phyloP scores from a whole-genome alignment of 2,113 vertebrate species.

The Megaptera novaeangliae region DNA sequence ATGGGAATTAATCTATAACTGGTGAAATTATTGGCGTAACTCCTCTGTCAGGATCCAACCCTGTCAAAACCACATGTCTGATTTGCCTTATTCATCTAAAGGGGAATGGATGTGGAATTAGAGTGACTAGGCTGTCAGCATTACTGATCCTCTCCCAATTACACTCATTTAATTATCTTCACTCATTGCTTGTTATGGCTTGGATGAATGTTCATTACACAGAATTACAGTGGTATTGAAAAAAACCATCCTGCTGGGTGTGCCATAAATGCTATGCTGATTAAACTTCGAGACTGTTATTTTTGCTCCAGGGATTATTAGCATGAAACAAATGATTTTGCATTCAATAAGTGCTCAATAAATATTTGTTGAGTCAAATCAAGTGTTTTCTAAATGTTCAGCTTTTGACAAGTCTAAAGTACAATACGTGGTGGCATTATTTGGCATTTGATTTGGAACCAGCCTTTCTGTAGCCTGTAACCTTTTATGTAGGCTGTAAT shows the following conservation, averaged over 20 bases:
- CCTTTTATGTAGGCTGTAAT: slow-evolving; percentile 51
- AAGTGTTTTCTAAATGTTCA: not conserved
- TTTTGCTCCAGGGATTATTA: slow-evolving; percentile 39
- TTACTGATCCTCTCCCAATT: not conserved
- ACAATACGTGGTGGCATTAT: not conserved
- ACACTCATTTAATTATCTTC: not conserved
- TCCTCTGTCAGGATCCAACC: not conserved
- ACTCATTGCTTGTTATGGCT: not conserved
- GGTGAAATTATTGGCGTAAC: not conserved
- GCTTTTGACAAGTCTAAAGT: not conserved
- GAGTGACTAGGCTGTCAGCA: not conserved
- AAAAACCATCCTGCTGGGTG: not conserved
- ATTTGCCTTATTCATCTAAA: not conserved
- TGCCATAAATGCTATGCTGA: not conserved
- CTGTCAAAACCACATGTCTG: not conserved
- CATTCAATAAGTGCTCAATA: not conserved
- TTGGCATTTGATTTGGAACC: slow-evolving; percentile 5
- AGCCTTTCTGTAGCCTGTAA: not conserved
- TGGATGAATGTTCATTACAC: not conserved
- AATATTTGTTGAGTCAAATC: slow-evolving; percentile 32
- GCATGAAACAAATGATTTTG: slow-evolving; percentile 20
- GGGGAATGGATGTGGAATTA: not conserved
- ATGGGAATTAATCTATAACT: not conserved
- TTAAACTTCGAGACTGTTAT: not conserved
- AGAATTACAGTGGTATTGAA: not conserved